Evolutionary conservation across 2,888 invertebrate species (phyloP), one percentile per base, ranked within the genome.

Genomic region (Drosophila rubida): DNA sequence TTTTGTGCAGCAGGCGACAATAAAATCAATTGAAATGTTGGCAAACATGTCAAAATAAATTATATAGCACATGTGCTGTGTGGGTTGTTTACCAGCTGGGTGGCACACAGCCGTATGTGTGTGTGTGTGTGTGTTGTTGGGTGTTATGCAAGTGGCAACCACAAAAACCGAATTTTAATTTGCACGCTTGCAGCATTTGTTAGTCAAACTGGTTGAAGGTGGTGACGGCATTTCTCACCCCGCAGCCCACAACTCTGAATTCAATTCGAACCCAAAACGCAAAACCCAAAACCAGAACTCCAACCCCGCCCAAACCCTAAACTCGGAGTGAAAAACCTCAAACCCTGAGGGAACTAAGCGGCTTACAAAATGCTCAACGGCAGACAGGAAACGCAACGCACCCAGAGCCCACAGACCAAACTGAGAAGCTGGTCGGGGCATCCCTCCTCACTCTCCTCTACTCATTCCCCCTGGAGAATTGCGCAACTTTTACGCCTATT

Each of bases 41-140:
- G 90, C 86, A 90, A 91, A 91, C 91, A 91, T 91, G 91, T 90
- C 91, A 91, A 89, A 89, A 86, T 88, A 90, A 90, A 91, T 91
- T 91, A 90, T 87, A 88, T 59, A 67, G 71, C 68, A 66, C 71
- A 67, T 58, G 45, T 63, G 64, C 13, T 39, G 78, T 69, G 70
- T 68, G 75, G 66, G 65, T 62, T 85, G 87, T 86, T 83, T 86
- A 69, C 71, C 83, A 70, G 50, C 41, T 59, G 78, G 85, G 66
- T 63, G 65, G 69, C 32, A 30, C 27, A 39, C 19, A 39, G 13
- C 7, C 41, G 13, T 44, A 42, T 54, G 16, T 41, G 16, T 41
- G 19, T 41, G 19, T 44, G 30, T 32, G 45, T 44, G 22, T 23
- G n/a, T 44, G 23, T 23, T 19, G n/a, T 44, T 68, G 76, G 75